These are phyloP conservation scores for Ibidorhyncha struthersii DNA, from an alignment of 2,113 vertebrate species.

Conservation along the genomic window DNA sequence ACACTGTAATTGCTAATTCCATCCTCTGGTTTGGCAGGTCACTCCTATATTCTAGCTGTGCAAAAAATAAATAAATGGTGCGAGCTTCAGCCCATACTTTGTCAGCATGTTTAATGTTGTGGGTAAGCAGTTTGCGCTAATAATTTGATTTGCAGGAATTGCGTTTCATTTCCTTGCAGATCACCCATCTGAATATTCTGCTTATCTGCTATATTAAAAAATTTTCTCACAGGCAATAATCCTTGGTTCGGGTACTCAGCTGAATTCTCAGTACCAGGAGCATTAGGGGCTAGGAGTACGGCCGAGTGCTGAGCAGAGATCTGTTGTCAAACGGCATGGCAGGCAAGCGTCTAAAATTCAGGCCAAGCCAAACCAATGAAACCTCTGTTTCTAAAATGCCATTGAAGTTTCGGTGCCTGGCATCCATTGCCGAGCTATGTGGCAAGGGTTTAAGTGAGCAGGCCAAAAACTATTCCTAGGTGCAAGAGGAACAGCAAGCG, in stretches of 20 bases:
- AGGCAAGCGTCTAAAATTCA: background rate
- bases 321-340: background rate
- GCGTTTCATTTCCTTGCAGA: background rate
- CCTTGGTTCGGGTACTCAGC: background rate
- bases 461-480: background rate
- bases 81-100: background rate
- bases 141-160: background rate
- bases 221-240: background rate
- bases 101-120: background rate
- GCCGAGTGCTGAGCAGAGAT: background rate
- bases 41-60: background rate
- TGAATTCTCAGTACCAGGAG: background rate
- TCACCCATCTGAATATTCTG: background rate
- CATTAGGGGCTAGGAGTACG: rapidly evolving
- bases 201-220: background rate
- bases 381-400: background rate
- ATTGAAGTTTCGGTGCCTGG: background rate
- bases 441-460: background rate
- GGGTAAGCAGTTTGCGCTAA: background rate
- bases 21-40: background rate
- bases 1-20: background rate
- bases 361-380: background rate
- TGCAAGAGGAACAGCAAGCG: background rate
- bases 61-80: background rate
- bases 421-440: background rate